Base-by-base conservation (phyloP, 2,888 invertebrate genomes). In the Gastrophysa polygoni region DNA sequence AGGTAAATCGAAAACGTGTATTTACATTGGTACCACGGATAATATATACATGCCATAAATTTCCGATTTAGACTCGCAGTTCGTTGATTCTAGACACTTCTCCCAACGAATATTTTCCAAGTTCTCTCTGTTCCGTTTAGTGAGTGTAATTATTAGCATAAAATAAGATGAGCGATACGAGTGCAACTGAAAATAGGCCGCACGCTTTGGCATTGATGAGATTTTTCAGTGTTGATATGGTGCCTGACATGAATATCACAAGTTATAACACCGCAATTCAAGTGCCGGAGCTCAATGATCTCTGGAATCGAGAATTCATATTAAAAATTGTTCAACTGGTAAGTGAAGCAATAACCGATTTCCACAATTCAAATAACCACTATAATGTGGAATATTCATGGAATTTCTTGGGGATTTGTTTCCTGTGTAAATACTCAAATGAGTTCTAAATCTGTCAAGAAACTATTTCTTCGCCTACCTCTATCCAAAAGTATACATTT, bases 251-350 rank as follows among this genome's bases (percentile, higher is more conserved):
- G 47, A 57, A 70, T 61, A 50, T 66, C 44, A 46, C 68, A 48
- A 61, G 62, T 61, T 32, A 59, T 34, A 48, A 66, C 57, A 17
- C 65, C 57, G 34, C 32, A 11, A 38, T 50, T 11, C 66, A 67
- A 17, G 66, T 64, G 34, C 61, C 68, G 1, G 66, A 67, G 28
- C 55, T 63, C 32, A 38, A 66, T 46, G 70, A 67, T 59, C 67
- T 75, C 29, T 64, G 69, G 54, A 70, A 64, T 16, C 66, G 57
- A 50, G 73, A 75, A 18, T 75, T 77, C 47, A 43, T 71, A 7
- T 59, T 76, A 11, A 76, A 75, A 67, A 63, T 75, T 10, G 59
- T 68, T 5, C 72, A 77, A 65, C 56, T 75, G 64, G 76, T 77
- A 68, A 73, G 71, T 64, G 8, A 6, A 38, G 2, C 28, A 11